These are phyloP conservation scores for Eupleurogrammus muticus DNA, from an alignment of 2,797 vertebrate species.

Conservation along the genomic window DNA sequence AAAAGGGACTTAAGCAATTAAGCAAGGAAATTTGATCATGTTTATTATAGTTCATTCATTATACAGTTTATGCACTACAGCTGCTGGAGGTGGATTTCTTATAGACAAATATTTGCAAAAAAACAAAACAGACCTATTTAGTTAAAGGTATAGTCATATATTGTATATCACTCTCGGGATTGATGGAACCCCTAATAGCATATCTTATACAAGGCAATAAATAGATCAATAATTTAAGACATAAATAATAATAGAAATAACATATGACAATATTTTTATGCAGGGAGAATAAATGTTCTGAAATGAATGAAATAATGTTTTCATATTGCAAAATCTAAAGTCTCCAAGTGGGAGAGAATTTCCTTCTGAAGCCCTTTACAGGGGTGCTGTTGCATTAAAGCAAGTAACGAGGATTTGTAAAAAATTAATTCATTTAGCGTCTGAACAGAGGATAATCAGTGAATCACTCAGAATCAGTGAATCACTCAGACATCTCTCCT, in stretches of 20 bases:
- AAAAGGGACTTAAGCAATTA: too few relatives aligned
- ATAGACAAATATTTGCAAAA: neutral
- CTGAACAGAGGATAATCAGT: constrained; percentile 26
- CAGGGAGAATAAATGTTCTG: too few relatives aligned
- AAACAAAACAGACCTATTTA: neutral
- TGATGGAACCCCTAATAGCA: neutral
- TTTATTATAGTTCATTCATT: neutral
- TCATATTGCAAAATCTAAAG: neutral
- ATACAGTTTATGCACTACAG: neutral
- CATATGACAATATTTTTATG: neutral
- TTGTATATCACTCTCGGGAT: neutral
- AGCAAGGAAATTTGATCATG: neutral
- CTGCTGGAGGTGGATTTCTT: neutral
- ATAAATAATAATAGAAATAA: neutral
- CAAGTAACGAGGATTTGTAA: constrained; percentile 33
- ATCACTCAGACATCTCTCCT: constrained; percentile 26
- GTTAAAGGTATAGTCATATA: neutral
- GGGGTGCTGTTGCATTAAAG: too few relatives aligned
- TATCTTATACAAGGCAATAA: neutral
- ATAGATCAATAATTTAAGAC: neutral
- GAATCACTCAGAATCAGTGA: constrained; percentile 27
- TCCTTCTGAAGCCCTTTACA: neutral
- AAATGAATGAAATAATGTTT: neutral
- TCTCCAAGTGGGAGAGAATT: too few relatives aligned
- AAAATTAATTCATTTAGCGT: constrained; percentile 30